These are phyloP conservation scores for Xestia c-nigrum DNA, from an alignment of 2,888 invertebrate genomes.

Conservation along the genomic window DNA sequence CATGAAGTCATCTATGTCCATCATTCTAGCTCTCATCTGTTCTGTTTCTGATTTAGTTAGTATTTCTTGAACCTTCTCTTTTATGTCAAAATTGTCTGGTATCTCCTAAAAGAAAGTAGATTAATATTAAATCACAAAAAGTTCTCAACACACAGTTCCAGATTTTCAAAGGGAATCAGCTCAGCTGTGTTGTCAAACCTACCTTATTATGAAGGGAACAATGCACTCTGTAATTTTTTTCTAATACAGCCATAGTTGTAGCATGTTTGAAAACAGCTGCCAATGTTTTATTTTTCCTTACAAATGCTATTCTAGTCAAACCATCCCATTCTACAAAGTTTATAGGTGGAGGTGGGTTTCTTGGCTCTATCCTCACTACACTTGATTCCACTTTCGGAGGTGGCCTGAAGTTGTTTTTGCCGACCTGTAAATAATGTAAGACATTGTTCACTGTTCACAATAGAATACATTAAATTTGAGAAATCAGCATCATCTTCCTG, in stretches of 20 bases:
- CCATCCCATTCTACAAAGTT: conserved; percentile 99
- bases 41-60: conserved; percentile 92
- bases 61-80: conserved; percentile 94
- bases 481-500: not conserved
- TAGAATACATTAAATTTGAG: not conserved
- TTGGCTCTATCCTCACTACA: conserved; percentile 99
- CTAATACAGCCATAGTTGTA: conserved; percentile 95
- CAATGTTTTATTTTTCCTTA: conserved; percentile 99
- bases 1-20: conserved; percentile 99
- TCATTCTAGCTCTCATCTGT: conserved; percentile 95
- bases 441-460: not conserved
- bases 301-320: conserved; percentile 97
- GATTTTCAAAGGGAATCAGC: not conserved
- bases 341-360: conserved; percentile 98
- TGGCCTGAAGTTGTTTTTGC: conserved; percentile 99
- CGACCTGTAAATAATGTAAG: conserved; percentile 91
- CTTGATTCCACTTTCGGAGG: conserved; percentile 99
- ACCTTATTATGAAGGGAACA: conserved; percentile 96
- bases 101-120: conserved; percentile 90
- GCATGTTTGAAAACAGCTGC: conserved; percentile 97
- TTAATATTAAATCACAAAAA: not conserved
- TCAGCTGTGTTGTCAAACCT: conserved; percentile 14
- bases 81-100: conserved; percentile 95
- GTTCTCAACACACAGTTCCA: not conserved
- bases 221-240: conserved; percentile 97